A percentile compares a stretch with the other conserved stretches of the same genome.
Conservation (phyloP, 2,797 vertebrate species). For the Hemibagrus guttatus region DNA sequence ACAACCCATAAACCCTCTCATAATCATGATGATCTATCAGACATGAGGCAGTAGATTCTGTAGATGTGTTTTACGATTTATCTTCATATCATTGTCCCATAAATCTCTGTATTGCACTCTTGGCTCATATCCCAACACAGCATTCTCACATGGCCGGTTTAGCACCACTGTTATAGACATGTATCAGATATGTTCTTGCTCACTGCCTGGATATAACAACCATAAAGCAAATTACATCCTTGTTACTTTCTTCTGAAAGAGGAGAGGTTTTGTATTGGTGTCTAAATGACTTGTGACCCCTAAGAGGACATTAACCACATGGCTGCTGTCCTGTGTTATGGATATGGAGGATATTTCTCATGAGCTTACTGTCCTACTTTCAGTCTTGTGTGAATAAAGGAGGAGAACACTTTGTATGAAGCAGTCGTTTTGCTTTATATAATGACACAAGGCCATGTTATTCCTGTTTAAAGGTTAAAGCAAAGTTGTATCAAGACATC, state of each 20-base stretch:
- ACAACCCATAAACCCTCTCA: background rate
- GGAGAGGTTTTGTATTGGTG: background rate
- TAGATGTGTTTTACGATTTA: constrained; percentile 1
- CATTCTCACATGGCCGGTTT: background rate
- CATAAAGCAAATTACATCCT: constrained; percentile 11
- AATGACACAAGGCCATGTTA: background rate
- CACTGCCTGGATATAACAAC: background rate
- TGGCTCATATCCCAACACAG: background rate
- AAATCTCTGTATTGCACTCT: background rate
- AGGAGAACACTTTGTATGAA: background rate
- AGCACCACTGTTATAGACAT: background rate
- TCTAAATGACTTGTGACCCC: constrained; percentile 15
- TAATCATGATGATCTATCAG: constrained; percentile 7
- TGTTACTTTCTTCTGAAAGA: background rate
- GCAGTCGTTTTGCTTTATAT: background rate
- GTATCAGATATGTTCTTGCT: background rate
- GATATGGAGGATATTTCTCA: constrained; percentile 28
- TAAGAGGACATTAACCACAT: constrained; percentile 14
- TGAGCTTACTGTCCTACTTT: constrained; percentile 33
- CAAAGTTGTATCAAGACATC: background rate
- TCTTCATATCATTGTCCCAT: background rate
- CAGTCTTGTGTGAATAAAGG: constrained; percentile 1
- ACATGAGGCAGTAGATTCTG: background rate
- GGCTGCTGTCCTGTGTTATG: constrained; percentile 7
- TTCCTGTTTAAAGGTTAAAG: background rate